These are phyloP conservation scores for Lophotriccus pileatus DNA, from an alignment of 2,797 vertebrate genomes.

Conservation along the genomic window DNA sequence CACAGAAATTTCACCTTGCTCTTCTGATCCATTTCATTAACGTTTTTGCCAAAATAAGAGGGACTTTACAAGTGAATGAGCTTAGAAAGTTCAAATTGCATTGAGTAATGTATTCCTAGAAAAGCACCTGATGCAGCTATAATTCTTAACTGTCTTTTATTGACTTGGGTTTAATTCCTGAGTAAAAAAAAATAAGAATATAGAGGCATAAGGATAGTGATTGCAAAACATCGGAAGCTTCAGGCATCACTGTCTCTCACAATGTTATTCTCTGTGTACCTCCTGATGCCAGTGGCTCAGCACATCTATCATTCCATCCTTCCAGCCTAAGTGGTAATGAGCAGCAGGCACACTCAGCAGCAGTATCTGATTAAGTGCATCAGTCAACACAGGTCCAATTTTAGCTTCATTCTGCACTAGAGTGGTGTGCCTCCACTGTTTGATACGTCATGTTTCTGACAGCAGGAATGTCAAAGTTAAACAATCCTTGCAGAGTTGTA, in stretches of 20 bases:
- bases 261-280: fast-evolving
- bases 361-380: not conserved
- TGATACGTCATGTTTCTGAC: not conserved
- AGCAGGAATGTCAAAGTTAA: not conserved
- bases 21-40: not conserved
- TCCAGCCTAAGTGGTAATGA: not conserved
- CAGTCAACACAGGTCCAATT: not conserved
- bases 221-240: not conserved
- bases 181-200: not conserved
- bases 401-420: not conserved
- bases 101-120: not conserved
- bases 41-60: not conserved
- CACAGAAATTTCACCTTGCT: not conserved
- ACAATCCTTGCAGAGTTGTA: not conserved
- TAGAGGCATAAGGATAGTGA: not conserved
- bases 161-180: not conserved
- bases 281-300: not conserved
- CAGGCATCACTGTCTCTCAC: not conserved
- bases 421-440: not conserved
- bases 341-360: not conserved
- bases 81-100: not conserved
- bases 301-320: not conserved
- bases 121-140: not conserved
- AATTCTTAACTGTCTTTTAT: not conserved
- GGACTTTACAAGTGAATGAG: not conserved